These are phyloP conservation scores for Zaprionus ghesquierei DNA, from an alignment of 1,140 invertebrate species.

Conservation along the genomic window DNA sequence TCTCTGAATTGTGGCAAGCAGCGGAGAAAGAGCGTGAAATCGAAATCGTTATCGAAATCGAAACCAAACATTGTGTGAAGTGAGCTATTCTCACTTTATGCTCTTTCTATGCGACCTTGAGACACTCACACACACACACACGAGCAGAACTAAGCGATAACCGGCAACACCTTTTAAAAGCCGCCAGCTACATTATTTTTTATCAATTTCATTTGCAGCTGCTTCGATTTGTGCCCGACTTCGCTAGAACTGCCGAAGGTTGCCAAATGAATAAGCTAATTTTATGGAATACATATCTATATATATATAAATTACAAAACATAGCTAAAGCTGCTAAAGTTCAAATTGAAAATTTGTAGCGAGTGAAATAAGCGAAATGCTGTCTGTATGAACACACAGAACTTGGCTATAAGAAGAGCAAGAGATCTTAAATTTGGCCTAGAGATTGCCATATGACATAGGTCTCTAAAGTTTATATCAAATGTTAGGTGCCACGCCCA, in stretches of 20 bases:
- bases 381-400: not conserved
- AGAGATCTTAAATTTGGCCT: no score
- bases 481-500: no score
- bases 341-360: no score
- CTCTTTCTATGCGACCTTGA: constrained; percentile 5
- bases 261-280: not conserved
- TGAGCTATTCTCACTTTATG: not conserved
- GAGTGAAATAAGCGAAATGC: no score
- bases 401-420: no score
- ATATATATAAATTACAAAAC: not conserved
- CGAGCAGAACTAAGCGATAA: not conserved
- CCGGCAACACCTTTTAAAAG: not conserved
- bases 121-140: no score
- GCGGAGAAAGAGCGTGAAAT: not conserved
- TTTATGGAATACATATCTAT: not conserved
- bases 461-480: no score
- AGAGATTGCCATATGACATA: no score
- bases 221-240: not conserved
- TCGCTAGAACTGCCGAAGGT: not conserved
- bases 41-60: not conserved
- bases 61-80: not conserved
- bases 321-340: no score
- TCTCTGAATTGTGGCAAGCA: not conserved
- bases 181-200: not conserved
- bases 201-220: not conserved